phyloP scores from a whole-genome alignment of 2,797 vertebrate species.

The Muscicapa comitata region DNA sequence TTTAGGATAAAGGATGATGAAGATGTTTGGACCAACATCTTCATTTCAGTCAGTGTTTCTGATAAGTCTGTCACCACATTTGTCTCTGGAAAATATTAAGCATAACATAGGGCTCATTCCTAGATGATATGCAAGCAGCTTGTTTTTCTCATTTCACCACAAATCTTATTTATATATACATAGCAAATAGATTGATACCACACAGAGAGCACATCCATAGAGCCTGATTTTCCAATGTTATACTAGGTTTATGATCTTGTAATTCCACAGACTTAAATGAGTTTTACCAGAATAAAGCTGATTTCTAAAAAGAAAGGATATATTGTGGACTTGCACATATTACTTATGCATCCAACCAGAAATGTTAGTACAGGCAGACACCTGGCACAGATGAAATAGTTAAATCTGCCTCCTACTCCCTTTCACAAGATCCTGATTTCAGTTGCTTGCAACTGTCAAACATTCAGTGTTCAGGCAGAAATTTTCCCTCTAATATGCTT shows the following conservation, averaged over 20 bases:
- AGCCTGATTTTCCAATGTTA: not conserved
- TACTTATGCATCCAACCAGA: not conserved
- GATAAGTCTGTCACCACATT: slow-evolving; percentile 55
- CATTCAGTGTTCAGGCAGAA: not conserved
- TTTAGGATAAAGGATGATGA: slow-evolving; percentile 52
- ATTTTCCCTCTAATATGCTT: not conserved
- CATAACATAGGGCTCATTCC: slow-evolving; percentile 1
- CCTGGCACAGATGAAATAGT: not conserved
- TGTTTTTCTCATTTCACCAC: slow-evolving; percentile 51
- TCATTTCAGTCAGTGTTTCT: slow-evolving; percentile 55
- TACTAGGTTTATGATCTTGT: slow-evolving; percentile 9
- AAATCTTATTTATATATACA: slow-evolving; percentile 21
- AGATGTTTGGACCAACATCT: slow-evolving; percentile 53
- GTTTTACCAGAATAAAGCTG: not conserved
- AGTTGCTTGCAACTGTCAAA: not conserved
- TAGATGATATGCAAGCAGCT: slow-evolving; percentile 22
- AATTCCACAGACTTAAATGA: not conserved
- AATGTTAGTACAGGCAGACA: not conserved
- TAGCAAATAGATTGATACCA: slow-evolving; percentile 16
- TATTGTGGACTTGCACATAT: not conserved
- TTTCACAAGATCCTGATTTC: not conserved
- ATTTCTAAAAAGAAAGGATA: not conserved
- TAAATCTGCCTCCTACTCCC: not conserved
- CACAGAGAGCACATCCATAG: slow-evolving; percentile 12
- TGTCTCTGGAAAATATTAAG: slow-evolving; percentile 60